A percentile compares a stretch with the other conserved stretches of the same genome.
Conservation (phyloP, 2,888 invertebrate species). For the Lathronympha strigana region DNA sequence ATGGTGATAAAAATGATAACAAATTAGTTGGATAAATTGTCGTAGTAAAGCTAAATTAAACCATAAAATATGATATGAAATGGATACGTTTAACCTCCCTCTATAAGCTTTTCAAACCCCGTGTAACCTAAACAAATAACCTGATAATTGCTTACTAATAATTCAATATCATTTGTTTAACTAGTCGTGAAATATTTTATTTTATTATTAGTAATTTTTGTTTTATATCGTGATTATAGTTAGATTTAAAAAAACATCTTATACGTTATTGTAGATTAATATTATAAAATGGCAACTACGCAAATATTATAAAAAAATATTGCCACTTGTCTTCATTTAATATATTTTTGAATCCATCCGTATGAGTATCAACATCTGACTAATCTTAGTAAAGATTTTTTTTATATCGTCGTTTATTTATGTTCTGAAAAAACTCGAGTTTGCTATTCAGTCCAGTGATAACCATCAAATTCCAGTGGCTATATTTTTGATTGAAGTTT, state of each 20-base stretch:
- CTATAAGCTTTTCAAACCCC: constrained; percentile 15
- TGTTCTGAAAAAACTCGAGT: constrained; percentile 19
- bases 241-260: too few relatives aligned
- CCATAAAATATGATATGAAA: constrained; percentile 35
- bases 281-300: too few relatives aligned
- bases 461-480: background rate
- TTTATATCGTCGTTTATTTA: background rate
- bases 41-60: constrained; percentile 34
- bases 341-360: background rate
- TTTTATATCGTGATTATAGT: background rate
- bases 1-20: constrained; percentile 33
- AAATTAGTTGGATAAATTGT: constrained; percentile 31
- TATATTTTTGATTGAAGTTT: background rate
- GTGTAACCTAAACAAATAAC: constrained; percentile 1
- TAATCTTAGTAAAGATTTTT: background rate
- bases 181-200: background rate
- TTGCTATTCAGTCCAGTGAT: background rate
- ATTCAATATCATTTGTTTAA: background rate
- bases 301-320: background rate
- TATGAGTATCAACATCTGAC: background rate
- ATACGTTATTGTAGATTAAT: too few relatives aligned
- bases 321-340: background rate
- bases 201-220: background rate
- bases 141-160: constrained; percentile 1
- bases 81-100: constrained; percentile 36